phyloP scores from a whole-genome alignment of 2,113 vertebrate genomes.

The Actenoides hombroni region DNA sequence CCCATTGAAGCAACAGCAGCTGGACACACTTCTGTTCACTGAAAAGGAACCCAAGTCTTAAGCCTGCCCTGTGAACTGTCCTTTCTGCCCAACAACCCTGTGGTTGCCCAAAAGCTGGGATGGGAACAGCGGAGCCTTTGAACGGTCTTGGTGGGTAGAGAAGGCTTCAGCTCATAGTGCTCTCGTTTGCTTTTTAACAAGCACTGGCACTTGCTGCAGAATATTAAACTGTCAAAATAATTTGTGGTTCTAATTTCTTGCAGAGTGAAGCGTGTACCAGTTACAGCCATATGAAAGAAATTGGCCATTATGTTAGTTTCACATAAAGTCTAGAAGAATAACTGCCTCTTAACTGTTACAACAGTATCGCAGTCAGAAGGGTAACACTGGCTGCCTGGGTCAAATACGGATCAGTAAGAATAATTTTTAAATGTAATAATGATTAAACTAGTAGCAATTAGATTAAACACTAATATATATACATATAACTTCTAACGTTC shows the following conservation, averaged over 20 bases:
- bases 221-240: neutral
- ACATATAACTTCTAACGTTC: neutral
- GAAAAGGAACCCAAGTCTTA: neutral
- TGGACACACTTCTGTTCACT: neutral
- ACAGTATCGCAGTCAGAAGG: neutral
- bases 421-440: neutral
- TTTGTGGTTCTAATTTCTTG: neutral
- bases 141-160: neutral
- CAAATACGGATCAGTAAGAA: neutral
- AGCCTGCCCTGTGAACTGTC: neutral
- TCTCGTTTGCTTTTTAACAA: neutral
- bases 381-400: conserved; percentile 24
- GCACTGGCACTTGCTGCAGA: neutral
- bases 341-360: conserved; percentile 2
- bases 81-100: neutral
- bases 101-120: neutral
- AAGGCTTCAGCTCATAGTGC: neutral
- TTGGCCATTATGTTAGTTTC: neutral
- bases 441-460: conserved; percentile 17
- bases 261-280: neutral
- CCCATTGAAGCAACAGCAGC: neutral
- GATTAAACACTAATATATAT: neutral
- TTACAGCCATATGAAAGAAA: neutral
- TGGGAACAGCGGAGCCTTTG: neutral
- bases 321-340: neutral